Conservation (phyloP, 2,888 invertebrate species). For the Lasioglossum figueresi region DNA sequence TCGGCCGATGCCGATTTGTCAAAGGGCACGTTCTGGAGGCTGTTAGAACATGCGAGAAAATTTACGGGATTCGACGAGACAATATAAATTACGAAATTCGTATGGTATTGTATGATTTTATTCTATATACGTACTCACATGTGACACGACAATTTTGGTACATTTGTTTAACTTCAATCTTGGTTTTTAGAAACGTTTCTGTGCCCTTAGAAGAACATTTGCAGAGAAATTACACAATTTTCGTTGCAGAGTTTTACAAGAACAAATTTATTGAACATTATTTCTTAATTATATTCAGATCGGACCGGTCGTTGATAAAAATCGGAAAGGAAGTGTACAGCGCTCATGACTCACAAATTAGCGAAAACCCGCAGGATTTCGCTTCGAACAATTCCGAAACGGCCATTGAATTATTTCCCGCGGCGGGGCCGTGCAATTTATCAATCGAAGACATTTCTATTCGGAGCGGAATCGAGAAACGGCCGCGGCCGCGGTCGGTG, state of each 20-base stretch:
- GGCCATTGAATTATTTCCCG: neutral
- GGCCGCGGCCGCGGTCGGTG: constrained; percentile 1
- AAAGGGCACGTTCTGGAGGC: neutral
- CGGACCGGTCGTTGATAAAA: neutral
- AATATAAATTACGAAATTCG: too few relatives aligned
- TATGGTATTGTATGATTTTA: too few relatives aligned
- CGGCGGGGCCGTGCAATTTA: constrained; percentile 22
- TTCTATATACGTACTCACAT: too few relatives aligned
- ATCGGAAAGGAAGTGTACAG: neutral
- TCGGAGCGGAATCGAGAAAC: constrained; percentile 24
- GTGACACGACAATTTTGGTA: neutral
- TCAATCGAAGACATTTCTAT: constrained; percentile 42
- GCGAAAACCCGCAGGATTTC: neutral
- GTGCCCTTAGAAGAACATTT: neutral
- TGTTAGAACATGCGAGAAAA: neutral
- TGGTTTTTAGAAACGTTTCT: neutral
- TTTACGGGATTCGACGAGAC: neutral
- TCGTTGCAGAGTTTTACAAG: neutral
- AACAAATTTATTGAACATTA: neutral
- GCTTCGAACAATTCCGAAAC: constrained; percentile 1
- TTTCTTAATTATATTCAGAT: neutral
- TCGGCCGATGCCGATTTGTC: neutral
- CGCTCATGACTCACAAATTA: neutral
- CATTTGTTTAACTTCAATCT: neutral
- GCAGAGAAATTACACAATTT: neutral